These are phyloP conservation scores for Oncopeltus fasciatus DNA, from an alignment of 1,140 invertebrate genomes.

Conservation along the genomic window DNA sequence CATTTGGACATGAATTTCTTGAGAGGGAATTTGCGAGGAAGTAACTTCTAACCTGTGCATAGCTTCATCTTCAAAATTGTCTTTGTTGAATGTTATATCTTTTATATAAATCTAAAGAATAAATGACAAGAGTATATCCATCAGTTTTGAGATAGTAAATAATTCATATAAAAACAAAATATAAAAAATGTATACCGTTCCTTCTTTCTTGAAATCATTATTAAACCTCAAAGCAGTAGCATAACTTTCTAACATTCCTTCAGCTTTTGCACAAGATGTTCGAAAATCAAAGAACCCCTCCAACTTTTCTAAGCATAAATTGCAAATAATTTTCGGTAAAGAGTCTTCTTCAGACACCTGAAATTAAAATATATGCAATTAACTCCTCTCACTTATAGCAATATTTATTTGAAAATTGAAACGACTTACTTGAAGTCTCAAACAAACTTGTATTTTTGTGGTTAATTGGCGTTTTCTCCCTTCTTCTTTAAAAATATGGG, in stretches of 20 bases:
- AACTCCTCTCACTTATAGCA: background rate
- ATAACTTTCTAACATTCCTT: constrained; percentile 49
- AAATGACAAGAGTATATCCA: constrained; percentile 28
- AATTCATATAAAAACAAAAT: background rate
- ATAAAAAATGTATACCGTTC: constrained; percentile 33
- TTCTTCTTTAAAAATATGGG: constrained; percentile 49
- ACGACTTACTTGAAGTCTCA: constrained; percentile 39
- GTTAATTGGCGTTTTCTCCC: constrained; percentile 44
- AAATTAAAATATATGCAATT: constrained; percentile 18
- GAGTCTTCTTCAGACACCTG: constrained; percentile 51
- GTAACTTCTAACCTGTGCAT: constrained; percentile 7
- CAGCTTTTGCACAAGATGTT: constrained; percentile 47
- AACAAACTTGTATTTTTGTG: constrained; percentile 47
- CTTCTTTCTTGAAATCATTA: constrained; percentile 44
- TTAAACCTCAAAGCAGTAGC: constrained; percentile 43
- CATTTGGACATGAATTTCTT: constrained; percentile 7
- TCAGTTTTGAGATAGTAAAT: too few species aligned
- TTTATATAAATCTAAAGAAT: constrained; percentile 35
- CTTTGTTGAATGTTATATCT: constrained; percentile 33
- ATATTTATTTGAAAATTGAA: background rate
- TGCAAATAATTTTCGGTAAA: constrained; percentile 53
- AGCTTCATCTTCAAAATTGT: constrained; percentile 7
- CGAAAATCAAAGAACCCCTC: constrained; percentile 45
- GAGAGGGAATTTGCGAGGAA: background rate
- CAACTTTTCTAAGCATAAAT: constrained; percentile 43